Percentiles rank a stretch among this genome's conserved stretches.
Evolutionary conservation across 2,888 invertebrate species (phyloP).

Genomic region (Odontomyia ornata): DNA sequence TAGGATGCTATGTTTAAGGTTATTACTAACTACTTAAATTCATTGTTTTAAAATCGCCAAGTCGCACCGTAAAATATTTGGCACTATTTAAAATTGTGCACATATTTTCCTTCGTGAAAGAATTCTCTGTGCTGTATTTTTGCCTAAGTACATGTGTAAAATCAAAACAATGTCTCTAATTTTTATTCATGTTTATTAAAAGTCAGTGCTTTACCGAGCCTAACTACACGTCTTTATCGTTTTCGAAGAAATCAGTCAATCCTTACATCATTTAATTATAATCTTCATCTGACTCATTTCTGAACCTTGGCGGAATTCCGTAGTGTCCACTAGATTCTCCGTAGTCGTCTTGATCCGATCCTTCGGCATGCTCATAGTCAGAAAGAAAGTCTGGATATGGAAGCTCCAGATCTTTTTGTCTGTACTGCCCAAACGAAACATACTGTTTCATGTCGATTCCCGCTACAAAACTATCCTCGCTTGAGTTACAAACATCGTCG

Average conservation of each 20-base stretch:
- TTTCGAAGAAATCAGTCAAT: background rate
- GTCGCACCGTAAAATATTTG: too few relatives aligned
- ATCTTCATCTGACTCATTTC: slow-evolving; percentile 71
- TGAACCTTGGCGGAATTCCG: slow-evolving; percentile 75
- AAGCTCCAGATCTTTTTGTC: slow-evolving; percentile 65
- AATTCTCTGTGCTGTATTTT: too few relatives aligned
- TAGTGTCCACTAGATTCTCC: slow-evolving; percentile 74
- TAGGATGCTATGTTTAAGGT: too few relatives aligned
- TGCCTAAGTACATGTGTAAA: too few relatives aligned
- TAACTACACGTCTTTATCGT: too few relatives aligned
- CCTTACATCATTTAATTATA: background rate
- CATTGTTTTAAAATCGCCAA: too few relatives aligned
- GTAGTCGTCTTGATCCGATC: slow-evolving; percentile 74
- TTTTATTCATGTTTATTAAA: background rate
- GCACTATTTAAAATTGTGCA: too few relatives aligned
- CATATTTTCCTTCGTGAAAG: too few relatives aligned
- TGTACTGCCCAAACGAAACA: slow-evolving; percentile 50
- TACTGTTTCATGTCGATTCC: slow-evolving; percentile 52
- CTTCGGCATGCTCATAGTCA: slow-evolving; percentile 66
- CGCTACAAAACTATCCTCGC: slow-evolving; percentile 60
- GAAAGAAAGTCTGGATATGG: slow-evolving; percentile 65
- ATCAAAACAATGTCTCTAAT: too few relatives aligned
- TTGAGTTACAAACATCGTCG: slow-evolving; percentile 63
- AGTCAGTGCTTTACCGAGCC: background rate
- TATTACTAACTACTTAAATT: too few relatives aligned